Evolutionary conservation across 2,113 vertebrate genomes (phyloP).

Genomic region (Danio rerio): DNA sequence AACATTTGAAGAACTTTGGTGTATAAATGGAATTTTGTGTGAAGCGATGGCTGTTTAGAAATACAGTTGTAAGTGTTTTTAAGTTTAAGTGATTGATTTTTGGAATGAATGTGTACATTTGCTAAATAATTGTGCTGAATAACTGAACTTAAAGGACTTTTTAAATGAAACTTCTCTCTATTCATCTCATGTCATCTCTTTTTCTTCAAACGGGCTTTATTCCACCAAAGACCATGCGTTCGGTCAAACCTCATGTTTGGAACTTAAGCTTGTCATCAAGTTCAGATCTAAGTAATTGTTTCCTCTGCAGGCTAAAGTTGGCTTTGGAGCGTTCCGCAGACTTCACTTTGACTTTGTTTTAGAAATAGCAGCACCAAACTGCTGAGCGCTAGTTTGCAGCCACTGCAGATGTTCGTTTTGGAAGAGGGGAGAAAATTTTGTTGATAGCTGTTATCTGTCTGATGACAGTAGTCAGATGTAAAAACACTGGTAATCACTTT

Average conservation of each 20-base stretch:
- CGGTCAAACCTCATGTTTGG: conserved; percentile 39
- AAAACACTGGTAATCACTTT: background rate
- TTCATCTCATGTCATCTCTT: conserved; percentile 8
- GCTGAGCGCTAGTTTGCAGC: background rate
- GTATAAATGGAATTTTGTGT: no score
- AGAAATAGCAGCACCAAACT: background rate
- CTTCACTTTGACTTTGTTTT: conserved; percentile 1
- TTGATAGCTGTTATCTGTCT: conserved; percentile 13
- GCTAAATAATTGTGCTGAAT: no score
- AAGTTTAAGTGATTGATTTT: no score
- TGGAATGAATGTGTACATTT: no score
- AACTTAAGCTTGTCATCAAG: conserved; percentile 32
- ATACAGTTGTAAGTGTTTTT: no score
- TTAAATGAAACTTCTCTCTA: no score
- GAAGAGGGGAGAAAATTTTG: background rate
- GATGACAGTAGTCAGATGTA: background rate
- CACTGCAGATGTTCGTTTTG: conserved; percentile 9
- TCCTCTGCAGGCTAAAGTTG: conserved; percentile 32
- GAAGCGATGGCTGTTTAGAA: no score
- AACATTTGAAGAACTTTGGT: no score
- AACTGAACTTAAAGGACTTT: no score
- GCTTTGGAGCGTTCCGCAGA: background rate
- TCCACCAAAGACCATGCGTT: conserved; percentile 19
- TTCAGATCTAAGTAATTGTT: conserved; percentile 34
- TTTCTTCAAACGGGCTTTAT: conserved; percentile 5